Base-by-base conservation (phyloP, 2,888 invertebrate genomes). In the Aquatica leii region DNA sequence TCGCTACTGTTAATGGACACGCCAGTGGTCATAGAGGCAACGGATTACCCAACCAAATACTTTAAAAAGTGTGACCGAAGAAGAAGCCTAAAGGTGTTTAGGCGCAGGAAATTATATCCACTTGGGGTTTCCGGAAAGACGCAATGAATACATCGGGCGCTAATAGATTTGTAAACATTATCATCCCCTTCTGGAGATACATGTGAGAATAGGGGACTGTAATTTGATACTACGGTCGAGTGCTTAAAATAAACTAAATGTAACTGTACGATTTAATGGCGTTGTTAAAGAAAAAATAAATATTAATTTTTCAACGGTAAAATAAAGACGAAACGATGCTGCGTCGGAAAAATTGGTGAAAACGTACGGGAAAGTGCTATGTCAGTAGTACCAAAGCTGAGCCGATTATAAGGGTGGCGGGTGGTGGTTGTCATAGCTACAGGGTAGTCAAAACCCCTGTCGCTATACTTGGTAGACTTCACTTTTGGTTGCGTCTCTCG, bases 91-190 rank as follows among this genome's bases (percentile, higher is more conserved):
- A 2, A 34, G 49, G 18, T 35, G 31, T 46, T 63, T 41, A 59
- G 51, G 41, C 18, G 43, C 31, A 37, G 18, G 49, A 17, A 55
- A 54, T 55, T 51, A 53, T 43, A 14, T 20, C 71, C 71, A 73
- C 73, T 75, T 72, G 75, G 74, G 74, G 73, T 74, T 76, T 70
- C 72, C 62, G 55, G 66, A 40, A 58, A 54, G 58, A 65, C 65
- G 73, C 74, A 74, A 76, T 76, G 76, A 76, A 76, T 78, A 74
- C 75, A 73, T 73, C 68, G 76, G 67, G 71, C 68, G 74, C 78
- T 80, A 80, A 80, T 80, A 80, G 79, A 78, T 77, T 74, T 77
- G 78, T 79, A 79, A 80, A 80, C 76, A 80, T 75, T 74, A 70
- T 61, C 60, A 55, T 65, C 62, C 59, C 65, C 51, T 52, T 53